Percentiles rank a stretch among this genome's conserved stretches.
phyloP scores from a whole-genome alignment of 2,797 vertebrate genomes.

The Clarias platycephalus region DNA sequence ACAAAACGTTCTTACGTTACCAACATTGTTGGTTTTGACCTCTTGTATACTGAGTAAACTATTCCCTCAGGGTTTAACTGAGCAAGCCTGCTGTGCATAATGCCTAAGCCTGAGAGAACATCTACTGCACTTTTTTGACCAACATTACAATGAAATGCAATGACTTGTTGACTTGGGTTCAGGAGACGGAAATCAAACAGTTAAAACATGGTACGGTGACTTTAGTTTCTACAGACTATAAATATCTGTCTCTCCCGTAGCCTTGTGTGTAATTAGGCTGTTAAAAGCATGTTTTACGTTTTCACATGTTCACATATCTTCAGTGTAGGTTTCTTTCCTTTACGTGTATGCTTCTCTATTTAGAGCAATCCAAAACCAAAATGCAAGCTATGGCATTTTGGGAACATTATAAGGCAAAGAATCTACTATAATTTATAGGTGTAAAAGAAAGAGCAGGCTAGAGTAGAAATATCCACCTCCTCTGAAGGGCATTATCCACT shows the following conservation, averaged over 20 bases:
- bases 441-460: constrained; percentile 20
- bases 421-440: constrained; percentile 30
- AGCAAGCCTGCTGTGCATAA: not conserved
- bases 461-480: constrained; percentile 27
- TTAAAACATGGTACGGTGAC: not conserved
- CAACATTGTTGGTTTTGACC: not conserved
- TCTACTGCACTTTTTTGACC: not conserved
- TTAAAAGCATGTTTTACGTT: constrained; percentile 4
- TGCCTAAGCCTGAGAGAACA: not conserved
- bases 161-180: not conserved
- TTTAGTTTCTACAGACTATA: not conserved
- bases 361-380: constrained; percentile 33
- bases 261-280: constrained; percentile 18
- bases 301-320: constrained; percentile 15
- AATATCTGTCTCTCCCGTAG: constrained; percentile 23
- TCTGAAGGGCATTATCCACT: constrained; percentile 25
- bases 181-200: constrained; percentile 16
- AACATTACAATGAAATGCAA: not conserved
- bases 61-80: constrained; percentile 29
- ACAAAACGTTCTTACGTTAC: not conserved
- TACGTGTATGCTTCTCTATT: not conserved
- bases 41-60: not conserved
- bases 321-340: not conserved
- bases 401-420: constrained; percentile 36
- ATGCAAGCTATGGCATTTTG: constrained; percentile 31